Evolutionary conservation across 2,797 vertebrate genomes (phyloP).

Genomic region (Neosilurus hyrtlii): DNA sequence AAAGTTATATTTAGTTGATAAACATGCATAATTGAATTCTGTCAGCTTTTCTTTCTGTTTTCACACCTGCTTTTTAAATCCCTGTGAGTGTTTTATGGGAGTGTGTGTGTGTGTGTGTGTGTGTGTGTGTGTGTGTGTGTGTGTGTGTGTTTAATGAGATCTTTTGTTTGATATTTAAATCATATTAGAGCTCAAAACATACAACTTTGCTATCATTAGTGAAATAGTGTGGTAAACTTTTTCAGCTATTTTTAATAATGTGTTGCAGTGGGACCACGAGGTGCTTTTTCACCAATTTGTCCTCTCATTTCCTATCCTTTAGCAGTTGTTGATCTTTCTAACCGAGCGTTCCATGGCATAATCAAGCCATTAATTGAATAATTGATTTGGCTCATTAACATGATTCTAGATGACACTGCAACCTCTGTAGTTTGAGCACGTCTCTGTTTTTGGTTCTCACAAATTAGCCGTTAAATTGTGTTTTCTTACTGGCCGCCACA

Average conservation of each 20-base stretch:
- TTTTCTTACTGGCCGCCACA: slow-evolving; percentile 62
- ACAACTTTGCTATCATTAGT: slow-evolving; percentile 2
- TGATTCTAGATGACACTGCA: slow-evolving; percentile 73
- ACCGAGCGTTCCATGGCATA: slow-evolving; percentile 57
- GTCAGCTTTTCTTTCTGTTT: not conserved
- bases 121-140: not conserved
- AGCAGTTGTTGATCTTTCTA: slow-evolving; percentile 43
- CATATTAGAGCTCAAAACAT: not conserved
- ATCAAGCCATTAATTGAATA: slow-evolving; percentile 74
- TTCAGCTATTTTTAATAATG: slow-evolving; percentile 14
- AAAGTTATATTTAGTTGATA: no score
- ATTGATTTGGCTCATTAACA: slow-evolving; percentile 76
- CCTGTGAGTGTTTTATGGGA: not conserved
- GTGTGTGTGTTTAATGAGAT: not conserved
- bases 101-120: not conserved
- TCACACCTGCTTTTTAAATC: not conserved
- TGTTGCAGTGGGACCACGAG: not conserved
- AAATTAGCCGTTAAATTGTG: slow-evolving; percentile 70
- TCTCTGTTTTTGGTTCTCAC: slow-evolving; percentile 66
- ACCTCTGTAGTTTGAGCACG: slow-evolving; percentile 64
- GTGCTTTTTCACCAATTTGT: slow-evolving; percentile 15
- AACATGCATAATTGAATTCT: not conserved
- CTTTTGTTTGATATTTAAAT: not conserved
- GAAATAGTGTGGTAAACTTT: slow-evolving; percentile 16
- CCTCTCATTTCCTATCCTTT: slow-evolving; percentile 23